Evolutionary conservation across 2,113 vertebrate species (phyloP).

Genomic region (Psephotus haematonotus): DNA sequence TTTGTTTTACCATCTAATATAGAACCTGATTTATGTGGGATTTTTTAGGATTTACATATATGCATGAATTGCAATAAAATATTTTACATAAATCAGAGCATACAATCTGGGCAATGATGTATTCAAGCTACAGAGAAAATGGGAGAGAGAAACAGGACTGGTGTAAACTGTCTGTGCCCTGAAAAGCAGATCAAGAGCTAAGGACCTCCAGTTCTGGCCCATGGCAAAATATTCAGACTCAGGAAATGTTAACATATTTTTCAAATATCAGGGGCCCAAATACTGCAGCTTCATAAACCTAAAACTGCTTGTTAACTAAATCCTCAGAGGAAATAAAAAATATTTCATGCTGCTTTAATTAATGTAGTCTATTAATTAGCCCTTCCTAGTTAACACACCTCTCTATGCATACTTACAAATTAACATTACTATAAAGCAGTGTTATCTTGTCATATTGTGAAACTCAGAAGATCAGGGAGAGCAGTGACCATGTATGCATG

Average conservation of each 20-base stretch:
- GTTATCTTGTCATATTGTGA: neutral
- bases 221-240: neutral
- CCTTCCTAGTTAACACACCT: neutral
- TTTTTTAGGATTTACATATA: neutral
- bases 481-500: neutral
- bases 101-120: accelerated
- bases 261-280: neutral
- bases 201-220: neutral
- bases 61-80: neutral
- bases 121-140: neutral
- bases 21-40: neutral
- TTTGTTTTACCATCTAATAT: neutral
- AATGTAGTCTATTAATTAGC: neutral
- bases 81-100: neutral
- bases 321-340: neutral
- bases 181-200: neutral
- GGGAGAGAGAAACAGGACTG: neutral
- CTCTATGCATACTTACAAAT: neutral
- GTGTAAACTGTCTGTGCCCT: neutral
- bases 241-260: neutral
- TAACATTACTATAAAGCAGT: neutral
- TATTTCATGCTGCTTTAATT: neutral
- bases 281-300: neutral
- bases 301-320: neutral
- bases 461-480: neutral